Evolutionary conservation across 2,888 invertebrate species (phyloP), one percentile per base, ranked within the genome.

Genomic region (Dolichopus griseipennis): DNA sequence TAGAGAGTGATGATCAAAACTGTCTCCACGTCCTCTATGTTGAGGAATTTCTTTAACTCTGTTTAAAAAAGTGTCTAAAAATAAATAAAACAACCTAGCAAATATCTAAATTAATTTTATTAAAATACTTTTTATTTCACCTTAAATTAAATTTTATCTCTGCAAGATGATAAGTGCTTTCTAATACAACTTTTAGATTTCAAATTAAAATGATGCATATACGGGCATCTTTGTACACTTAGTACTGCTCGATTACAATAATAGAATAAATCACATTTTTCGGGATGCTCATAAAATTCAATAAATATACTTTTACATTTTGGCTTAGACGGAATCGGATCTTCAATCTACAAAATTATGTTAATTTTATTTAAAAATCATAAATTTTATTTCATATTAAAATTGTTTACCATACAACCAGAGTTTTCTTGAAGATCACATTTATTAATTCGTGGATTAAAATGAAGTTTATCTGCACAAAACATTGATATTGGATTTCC

Each of bases 141-240:
- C 5, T 27, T 27, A 27, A 27, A 27, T 12, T 10, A 21, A 62
- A 34, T 63, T 65, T 64, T 34, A 27, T 66, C 73, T 61, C 69
- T 75, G 66, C 78, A 78, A n/a, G 72, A 75, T 37, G 77, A 76
- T 5, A 71, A 73, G 15, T 68, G 69, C 5, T 75, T 72, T 15
- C 73, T 66, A 1, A 75, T 71, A 66, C 80, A 80, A 20, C 73
- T 71, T 37, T 76, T 75, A 62, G 72, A 75, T 43, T 73, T 72
- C 37, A 72, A 72, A 70, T 80, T 79, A 78, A 79, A 80, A 27
- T 77, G 76, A 64, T 75, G 78, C 66, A 74, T 76, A 67, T 77
- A 74, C 0, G 80, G 80, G 67, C 80, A 80, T 69, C 80, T 79
- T 71, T 79, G 78, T 9, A 80, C 74, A 71, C 77, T 73, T n/a